Conservation (phyloP, 2,888 invertebrate genomes). For the Germaria angustata region DNA sequence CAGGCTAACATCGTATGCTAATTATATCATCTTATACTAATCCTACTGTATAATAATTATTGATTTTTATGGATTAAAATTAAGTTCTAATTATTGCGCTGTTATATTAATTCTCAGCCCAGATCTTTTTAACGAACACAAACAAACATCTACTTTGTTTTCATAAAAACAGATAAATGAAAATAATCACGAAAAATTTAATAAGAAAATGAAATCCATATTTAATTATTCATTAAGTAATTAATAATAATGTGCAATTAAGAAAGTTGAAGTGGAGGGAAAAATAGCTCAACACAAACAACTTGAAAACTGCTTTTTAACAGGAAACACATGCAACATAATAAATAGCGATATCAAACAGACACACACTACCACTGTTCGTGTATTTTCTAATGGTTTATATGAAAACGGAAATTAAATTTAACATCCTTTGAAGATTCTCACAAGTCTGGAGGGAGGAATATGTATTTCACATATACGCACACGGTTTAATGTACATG, state of each 20-base stretch:
- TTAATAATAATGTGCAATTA: slow-evolving; percentile 67
- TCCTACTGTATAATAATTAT: too few relatives aligned
- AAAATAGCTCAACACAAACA: slow-evolving; percentile 20
- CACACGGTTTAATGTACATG: too few relatives aligned
- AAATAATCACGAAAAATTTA: slow-evolving; percentile 55
- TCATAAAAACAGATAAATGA: neutral
- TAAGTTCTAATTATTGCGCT: too few relatives aligned
- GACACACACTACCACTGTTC: neutral
- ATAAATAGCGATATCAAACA: neutral
- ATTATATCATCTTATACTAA: too few relatives aligned
- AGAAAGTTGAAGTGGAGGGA: slow-evolving; percentile 34
- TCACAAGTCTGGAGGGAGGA: neutral
- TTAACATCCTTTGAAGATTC: slow-evolving; percentile 59
- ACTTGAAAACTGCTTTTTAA: slow-evolving; percentile 5
- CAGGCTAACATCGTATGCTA: too few relatives aligned
- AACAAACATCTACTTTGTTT: neutral
- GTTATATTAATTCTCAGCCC: too few relatives aligned
- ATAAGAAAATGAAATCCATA: slow-evolving; percentile 76
- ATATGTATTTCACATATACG: too few relatives aligned
- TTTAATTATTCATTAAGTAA: slow-evolving; percentile 78
- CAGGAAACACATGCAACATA: slow-evolving; percentile 4
- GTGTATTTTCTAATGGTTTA: slow-evolving; percentile 59
- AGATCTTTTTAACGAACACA: too few relatives aligned
- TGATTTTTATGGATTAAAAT: too few relatives aligned
- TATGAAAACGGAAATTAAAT: slow-evolving; percentile 66